Percentiles rank a stretch among this genome's conserved stretches.
phyloP scores from a whole-genome alignment of 2,113 vertebrate genomes.

The Otus sunia region DNA sequence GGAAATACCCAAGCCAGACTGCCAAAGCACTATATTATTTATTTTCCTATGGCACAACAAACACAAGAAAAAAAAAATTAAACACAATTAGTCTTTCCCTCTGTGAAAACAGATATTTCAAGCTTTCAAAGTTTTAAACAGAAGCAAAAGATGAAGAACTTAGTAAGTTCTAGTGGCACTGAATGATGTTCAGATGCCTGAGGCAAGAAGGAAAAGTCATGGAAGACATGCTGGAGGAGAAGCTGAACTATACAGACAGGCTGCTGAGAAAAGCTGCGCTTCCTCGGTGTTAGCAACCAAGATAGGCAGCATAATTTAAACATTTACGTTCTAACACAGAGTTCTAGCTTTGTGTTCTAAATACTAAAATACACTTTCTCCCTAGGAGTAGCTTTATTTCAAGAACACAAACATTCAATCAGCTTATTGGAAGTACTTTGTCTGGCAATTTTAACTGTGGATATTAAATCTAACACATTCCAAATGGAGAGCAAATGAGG shows the following conservation, averaged over 20 bases:
- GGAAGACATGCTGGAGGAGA: neutral
- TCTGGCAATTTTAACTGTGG: constrained; percentile 32
- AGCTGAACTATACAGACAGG: neutral
- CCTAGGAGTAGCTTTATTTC: neutral
- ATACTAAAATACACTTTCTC: neutral
- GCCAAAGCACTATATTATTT: neutral
- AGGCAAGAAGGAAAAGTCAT: neutral
- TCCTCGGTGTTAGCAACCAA: neutral
- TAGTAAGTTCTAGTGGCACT: neutral
- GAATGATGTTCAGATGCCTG: neutral
- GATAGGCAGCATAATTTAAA: neutral
- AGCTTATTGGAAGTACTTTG: constrained; percentile 8
- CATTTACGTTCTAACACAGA: neutral
- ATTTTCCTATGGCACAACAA: neutral
- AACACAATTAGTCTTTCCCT: neutral
- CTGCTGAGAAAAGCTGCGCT: neutral
- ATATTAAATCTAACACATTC: constrained; percentile 44
- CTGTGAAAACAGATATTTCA: neutral
- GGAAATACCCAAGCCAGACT: neutral
- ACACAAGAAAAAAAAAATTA: neutral
- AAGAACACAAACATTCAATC: constrained; percentile 8
- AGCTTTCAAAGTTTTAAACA: neutral
- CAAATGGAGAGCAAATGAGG: constrained; percentile 44
- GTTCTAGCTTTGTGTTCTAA: neutral
- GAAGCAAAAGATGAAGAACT: neutral